Conservation (phyloP, 2,797 vertebrate species). For the Parauchenoglanis punctatus region DNA sequence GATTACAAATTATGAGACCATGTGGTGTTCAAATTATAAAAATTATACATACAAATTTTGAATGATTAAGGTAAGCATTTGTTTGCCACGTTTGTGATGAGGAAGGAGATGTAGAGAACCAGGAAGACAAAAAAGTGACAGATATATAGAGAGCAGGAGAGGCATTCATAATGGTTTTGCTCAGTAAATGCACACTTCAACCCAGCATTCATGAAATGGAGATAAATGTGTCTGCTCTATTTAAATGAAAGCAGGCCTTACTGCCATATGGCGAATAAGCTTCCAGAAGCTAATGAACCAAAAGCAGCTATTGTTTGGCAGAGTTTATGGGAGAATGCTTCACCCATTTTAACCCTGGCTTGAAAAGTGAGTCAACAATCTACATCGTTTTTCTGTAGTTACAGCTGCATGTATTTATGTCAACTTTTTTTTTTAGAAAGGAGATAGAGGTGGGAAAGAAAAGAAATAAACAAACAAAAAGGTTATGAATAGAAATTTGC, state of each 20-base stretch:
- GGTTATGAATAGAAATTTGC: constrained; percentile 65
- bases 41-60: too few relatives aligned
- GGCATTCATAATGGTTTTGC: constrained; percentile 41
- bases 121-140: neutral
- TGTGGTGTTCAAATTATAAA: too few relatives aligned
- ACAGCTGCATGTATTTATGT: constrained; percentile 19
- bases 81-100: neutral
- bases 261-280: constrained; percentile 50
- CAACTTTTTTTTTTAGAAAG: neutral
- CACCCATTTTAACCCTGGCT: constrained; percentile 28
- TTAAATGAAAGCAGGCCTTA: constrained; percentile 27
- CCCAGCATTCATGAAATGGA: constrained; percentile 27
- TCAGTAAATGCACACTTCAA: constrained; percentile 35
- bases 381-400: neutral
- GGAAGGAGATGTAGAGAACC: neutral
- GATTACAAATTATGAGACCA: too few relatives aligned
- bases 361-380: constrained; percentile 10
- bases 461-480: constrained; percentile 38
- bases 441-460: neutral
- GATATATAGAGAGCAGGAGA: neutral
- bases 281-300: constrained; percentile 31
- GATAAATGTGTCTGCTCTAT: constrained; percentile 42
- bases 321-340: constrained; percentile 29
- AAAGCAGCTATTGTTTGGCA: constrained; percentile 47
- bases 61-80: too few relatives aligned